These are phyloP conservation scores for Limonius californicus DNA, from an alignment of 1,140 invertebrate genomes.

Conservation along the genomic window DNA sequence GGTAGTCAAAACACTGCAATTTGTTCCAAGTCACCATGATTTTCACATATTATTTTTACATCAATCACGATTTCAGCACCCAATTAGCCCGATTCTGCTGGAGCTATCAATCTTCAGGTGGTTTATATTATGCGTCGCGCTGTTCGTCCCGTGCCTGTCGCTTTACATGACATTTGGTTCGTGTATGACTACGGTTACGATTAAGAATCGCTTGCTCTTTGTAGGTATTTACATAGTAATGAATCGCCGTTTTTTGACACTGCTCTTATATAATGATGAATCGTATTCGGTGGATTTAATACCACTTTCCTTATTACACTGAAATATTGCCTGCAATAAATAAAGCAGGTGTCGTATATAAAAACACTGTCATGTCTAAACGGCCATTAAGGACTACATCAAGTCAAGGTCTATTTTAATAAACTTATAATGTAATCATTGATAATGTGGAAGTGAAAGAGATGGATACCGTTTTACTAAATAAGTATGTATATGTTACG, in stretches of 20 bases:
- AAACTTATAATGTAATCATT: no score
- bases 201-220: neutral
- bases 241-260: neutral
- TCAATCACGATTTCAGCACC: conserved; percentile 43
- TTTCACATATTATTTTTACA: conserved; percentile 46
- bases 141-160: conserved; percentile 3
- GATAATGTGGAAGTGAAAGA: no score
- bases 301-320: neutral
- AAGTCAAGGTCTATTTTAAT: no score
- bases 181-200: neutral
- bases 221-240: neutral
- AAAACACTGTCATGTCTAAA: no score
- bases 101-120: conserved; percentile 13
- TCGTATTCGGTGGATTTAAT: neutral
- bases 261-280: neutral
- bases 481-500: no score
- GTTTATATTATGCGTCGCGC: conserved; percentile 6
- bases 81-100: conserved; percentile 34
- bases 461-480: no score
- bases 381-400: no score
- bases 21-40: conserved; percentile 42
- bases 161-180: conserved; percentile 5
- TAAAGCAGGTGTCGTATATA: no score
- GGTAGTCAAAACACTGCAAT: conserved; percentile 39
- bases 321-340: no score